Percentiles rank a stretch among this genome's conserved stretches.
Evolutionary conservation across 2,113 vertebrate genomes (phyloP).

Genomic region (Tyto alba): DNA sequence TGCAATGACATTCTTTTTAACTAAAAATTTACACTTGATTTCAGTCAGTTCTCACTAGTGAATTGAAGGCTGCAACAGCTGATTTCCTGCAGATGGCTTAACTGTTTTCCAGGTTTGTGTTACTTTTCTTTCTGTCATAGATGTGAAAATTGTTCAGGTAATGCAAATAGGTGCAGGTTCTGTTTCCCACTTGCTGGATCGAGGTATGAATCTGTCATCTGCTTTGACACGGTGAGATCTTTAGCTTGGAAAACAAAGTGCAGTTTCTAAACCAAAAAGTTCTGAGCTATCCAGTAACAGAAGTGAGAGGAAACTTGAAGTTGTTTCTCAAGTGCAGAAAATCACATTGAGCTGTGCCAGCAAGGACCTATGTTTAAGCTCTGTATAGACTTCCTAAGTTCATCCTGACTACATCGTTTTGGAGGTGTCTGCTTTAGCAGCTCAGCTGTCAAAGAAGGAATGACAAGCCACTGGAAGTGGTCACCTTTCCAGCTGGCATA

Average conservation of each 20-base stretch:
- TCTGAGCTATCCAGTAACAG: background rate
- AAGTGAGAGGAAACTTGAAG: background rate
- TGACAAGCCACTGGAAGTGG: constrained; percentile 23
- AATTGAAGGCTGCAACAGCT: background rate
- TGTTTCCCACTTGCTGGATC: background rate
- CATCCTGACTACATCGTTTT: background rate
- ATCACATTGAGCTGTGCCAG: background rate
- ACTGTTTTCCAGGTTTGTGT: background rate
- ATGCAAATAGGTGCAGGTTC: background rate
- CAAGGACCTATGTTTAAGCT: background rate
- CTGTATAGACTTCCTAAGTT: background rate
- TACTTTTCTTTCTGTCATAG: constrained; percentile 11
- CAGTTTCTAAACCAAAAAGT: background rate
- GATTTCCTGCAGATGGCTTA: background rate
- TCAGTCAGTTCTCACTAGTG: background rate
- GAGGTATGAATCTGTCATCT: background rate
- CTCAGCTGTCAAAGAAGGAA: constrained; percentile 17
- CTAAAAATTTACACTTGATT: background rate
- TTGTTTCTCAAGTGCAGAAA: background rate
- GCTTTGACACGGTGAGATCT: constrained; percentile 12
- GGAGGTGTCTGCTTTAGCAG: background rate
- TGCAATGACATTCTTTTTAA: background rate
- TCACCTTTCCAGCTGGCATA: constrained; percentile 36
- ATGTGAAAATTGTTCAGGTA: background rate
- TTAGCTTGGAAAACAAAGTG: background rate